Evolutionary conservation across 2,888 invertebrate genomes (phyloP), one percentile per base, ranked within the genome.

Genomic region (Andrena minutula): DNA sequence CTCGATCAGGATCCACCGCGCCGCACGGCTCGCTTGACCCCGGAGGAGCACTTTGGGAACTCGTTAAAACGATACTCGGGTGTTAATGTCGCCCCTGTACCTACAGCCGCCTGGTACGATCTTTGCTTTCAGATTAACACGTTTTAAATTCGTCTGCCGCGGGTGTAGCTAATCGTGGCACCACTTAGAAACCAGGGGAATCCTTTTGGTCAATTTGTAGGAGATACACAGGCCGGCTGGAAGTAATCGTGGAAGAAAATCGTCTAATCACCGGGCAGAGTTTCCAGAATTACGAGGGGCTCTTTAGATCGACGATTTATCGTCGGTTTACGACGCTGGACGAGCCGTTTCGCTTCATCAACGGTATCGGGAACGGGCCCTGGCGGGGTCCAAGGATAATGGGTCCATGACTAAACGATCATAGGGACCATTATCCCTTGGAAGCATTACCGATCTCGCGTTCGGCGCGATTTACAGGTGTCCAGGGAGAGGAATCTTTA

Each of bases 301-400:
- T 80, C 75, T 88, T 80, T 80, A 76, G 71, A 49, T 30, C 30
- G 20, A 61, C 66, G 78, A 88, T 86, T 87, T 87, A 87, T 88
- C 65, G 84, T 10, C 63, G 32, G 72, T 79, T 71, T 80, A 82
- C 74, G 78, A 71, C 63, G 77, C 58, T 61, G 71, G 41, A 64
- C 73, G 65, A 77, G 75, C 41, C 72, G 82, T 88, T 87, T 87
- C 80, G 73, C 86, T 87, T 87, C 88, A 84, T 87, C 87, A 84
- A 71, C 79, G 88, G 70, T 87, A 87, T 87, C 84, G 78, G 60
- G 82, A 79, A 82, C 32, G 77, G 56, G 56, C 63, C 68, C 79
- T 53, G 20, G 58, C 64, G 61, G 16, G 56, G 58, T 41, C 79
- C 60, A n/a, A 78, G 75, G 79, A 86, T 87, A 87, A 88, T 87